phyloP scores from a whole-genome alignment of 2,113 vertebrate genomes.

The Tiliqua scincoides region DNA sequence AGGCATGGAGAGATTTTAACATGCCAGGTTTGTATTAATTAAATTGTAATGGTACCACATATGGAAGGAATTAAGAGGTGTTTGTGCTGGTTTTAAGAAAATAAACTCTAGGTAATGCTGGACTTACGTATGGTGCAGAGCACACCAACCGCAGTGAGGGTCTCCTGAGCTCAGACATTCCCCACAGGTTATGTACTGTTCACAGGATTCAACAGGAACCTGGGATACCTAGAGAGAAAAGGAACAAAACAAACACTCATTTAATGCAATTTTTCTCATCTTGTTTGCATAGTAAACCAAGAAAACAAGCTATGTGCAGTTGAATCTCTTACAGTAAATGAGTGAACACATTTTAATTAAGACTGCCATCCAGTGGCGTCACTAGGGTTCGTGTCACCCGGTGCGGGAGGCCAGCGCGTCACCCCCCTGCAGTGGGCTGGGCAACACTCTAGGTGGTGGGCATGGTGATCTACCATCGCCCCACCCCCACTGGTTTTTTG shows the following conservation, averaged over 20 bases:
- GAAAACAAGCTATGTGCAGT: background rate
- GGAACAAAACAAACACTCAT: background rate
- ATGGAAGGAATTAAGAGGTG: fast-evolving
- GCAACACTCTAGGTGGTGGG: no score
- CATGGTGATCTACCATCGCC: no score
- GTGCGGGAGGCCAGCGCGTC: no score
- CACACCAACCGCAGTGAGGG: conserved; percentile 98
- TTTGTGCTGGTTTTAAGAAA: background rate
- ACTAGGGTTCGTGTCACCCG: no score
- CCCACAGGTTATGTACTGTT: conserved; percentile 93
- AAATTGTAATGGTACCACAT: background rate
- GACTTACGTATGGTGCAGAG: conserved; percentile 96
- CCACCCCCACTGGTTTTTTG: no score
- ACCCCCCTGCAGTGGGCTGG: no score
- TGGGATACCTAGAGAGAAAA: conserved; percentile 83
- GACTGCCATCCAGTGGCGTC: no score
- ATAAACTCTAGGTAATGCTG: background rate
- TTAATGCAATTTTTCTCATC: background rate
- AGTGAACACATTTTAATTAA: background rate
- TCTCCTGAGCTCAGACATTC: conserved; percentile 97
- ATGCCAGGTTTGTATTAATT: background rate
- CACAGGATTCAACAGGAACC: conserved; percentile 93
- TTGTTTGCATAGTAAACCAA: conserved; percentile 1
- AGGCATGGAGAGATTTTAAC: background rate
- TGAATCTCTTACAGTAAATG: fast-evolving